Percentiles rank a stretch among this genome's conserved stretches.
phyloP scores from a whole-genome alignment of 1,140 invertebrate species.

The Drosophila ogumai region DNA sequence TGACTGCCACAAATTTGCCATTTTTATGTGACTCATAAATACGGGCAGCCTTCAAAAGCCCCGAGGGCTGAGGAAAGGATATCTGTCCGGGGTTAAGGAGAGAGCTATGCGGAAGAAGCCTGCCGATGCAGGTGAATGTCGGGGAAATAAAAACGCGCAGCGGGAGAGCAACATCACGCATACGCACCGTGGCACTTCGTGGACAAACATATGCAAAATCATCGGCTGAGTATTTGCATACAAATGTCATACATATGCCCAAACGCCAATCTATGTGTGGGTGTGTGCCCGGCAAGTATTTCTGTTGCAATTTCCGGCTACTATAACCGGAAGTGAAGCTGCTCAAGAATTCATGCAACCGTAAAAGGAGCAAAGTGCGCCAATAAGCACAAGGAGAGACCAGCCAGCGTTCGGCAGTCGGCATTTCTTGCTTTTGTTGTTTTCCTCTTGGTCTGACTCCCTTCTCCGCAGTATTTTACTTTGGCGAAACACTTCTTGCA shows the following conservation, averaged over 20 bases:
- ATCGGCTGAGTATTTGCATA: slow-evolving; percentile 67
- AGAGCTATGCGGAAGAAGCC: slow-evolving; percentile 2
- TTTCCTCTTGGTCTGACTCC: neutral
- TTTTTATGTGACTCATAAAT: slow-evolving; percentile 63
- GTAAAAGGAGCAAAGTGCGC: slow-evolving; percentile 73
- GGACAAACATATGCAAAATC: slow-evolving; percentile 61
- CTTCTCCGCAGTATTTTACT: slow-evolving; percentile 25
- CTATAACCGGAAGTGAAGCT: slow-evolving; percentile 72
- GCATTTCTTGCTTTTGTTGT: slow-evolving; percentile 20
- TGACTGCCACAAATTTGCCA: slow-evolving; percentile 59
- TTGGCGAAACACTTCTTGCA: slow-evolving; percentile 24
- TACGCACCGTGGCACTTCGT: slow-evolving; percentile 61
- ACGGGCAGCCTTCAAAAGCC: slow-evolving; percentile 43
- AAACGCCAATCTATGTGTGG: slow-evolving; percentile 4
- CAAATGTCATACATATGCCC: slow-evolving; percentile 67
- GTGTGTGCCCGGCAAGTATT: slow-evolving; percentile 48
- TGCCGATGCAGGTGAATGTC: slow-evolving; percentile 48
- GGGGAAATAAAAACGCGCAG: slow-evolving; percentile 29
- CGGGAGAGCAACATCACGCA: slow-evolving; percentile 42
- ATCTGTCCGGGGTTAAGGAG: slow-evolving; percentile 23
- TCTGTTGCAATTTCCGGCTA: slow-evolving; percentile 75
- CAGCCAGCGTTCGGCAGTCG: slow-evolving; percentile 26
- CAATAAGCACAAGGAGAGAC: slow-evolving; percentile 52
- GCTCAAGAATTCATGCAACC: slow-evolving; percentile 75
- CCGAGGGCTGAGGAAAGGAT: slow-evolving; percentile 16